phyloP scores from a whole-genome alignment of 1,140 invertebrate genomes.

The Hyphantria cunea region DNA sequence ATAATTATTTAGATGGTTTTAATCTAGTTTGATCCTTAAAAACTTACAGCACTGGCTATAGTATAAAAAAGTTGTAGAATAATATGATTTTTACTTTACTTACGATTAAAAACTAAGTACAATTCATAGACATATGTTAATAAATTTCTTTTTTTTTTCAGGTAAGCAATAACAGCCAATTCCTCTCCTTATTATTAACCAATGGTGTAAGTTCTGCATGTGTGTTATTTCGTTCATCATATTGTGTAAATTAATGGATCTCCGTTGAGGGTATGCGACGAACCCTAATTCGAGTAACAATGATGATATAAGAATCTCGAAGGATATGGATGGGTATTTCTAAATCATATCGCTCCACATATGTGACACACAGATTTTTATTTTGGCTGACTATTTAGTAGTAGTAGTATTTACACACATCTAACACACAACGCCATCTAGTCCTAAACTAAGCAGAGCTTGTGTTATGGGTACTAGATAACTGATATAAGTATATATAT shows the following conservation, averaged over 20 bases:
- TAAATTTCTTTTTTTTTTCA: slow-evolving; percentile 10
- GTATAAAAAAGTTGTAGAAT: too few relatives aligned
- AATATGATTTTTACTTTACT: too few relatives aligned
- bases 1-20: too few relatives aligned
- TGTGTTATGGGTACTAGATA: too few relatives aligned
- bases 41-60: too few relatives aligned
- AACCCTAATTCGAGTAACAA: slow-evolving; percentile 17
- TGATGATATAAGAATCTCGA: slow-evolving; percentile 45
- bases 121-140: neutral
- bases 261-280: slow-evolving; percentile 2
- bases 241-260: slow-evolving; percentile 22
- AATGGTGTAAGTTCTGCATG: slow-evolving; percentile 20
- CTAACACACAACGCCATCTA: too few relatives aligned
- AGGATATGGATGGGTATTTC: slow-evolving; percentile 32
- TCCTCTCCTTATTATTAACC: slow-evolving; percentile 1
- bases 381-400: neutral
- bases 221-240: slow-evolving; percentile 17
- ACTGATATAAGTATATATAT: too few relatives aligned
- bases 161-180: slow-evolving; percentile 18
- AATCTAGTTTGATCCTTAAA: too few relatives aligned
- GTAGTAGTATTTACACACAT: too few relatives aligned
- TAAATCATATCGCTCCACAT: slow-evolving; percentile 55
- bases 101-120: too few relatives aligned
- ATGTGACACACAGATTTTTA: slow-evolving; percentile 40
- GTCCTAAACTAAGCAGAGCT: too few relatives aligned